Evolutionary conservation across 2,797 vertebrate genomes (phyloP), one percentile per base, ranked within the genome.

Genomic region (Cephalopachus bancanus): DNA sequence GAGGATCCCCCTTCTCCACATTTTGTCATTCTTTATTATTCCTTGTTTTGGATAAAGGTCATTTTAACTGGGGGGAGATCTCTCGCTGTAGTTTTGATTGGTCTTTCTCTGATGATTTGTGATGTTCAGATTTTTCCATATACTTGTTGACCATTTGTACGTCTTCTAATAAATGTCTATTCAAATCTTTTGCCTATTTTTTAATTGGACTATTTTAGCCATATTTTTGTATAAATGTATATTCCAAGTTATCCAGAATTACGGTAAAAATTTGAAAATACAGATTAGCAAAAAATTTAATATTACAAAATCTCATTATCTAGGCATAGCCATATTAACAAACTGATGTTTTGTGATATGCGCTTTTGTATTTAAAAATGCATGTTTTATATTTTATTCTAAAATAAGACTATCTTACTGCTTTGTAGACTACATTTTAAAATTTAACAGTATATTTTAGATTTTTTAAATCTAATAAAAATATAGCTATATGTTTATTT

Each of bases 211-310:
- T 62, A 26, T 62, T 26, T 64, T 22, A 75, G 7, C 57, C 95
- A 55, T 79, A 86, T 83, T 85, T 93, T 94, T 95, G 1, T 80
- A 49, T 81, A 94, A 91, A 33, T 89, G 20, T 72, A 85, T 89
- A 91, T 93, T 20, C 79, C n/a, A 65, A 72, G 6, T 91, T 93
- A 79, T 11, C 14, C 30, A 88, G n/a, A 7, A 78, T 93, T 94
- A 49, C 33, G 72, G 9, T 81, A 90, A 51, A 91, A 79, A 37
- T 59, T 87, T 78, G 16, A 72, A 93, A 88, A 75, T 4, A 69
- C 5, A 91, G 65, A 53, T 33, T 67, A 49, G 89, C 2, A 33
- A 79, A 55, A 92, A 86, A 26, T 80, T 79, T 10, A 92, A 33
- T 19, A 79, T 64, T 24, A 84, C 14, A 89, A 80, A 89, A 96